Conservation (phyloP, 2,797 vertebrate species). For the Falco columbarius region DNA sequence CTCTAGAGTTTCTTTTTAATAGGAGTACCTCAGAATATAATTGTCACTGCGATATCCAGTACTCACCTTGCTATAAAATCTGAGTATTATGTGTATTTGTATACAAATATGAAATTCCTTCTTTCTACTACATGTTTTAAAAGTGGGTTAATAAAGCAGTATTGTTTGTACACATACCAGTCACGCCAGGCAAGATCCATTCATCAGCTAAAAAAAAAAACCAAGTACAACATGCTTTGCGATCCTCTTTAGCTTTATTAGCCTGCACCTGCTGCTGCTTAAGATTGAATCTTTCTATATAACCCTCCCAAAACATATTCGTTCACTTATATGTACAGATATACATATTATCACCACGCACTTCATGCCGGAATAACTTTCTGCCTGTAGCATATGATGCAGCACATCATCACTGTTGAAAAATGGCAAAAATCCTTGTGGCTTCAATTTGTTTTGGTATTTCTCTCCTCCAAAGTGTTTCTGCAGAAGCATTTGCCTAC, state of each 20-base stretch:
- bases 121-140: neutral
- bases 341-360: neutral
- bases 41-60: neutral
- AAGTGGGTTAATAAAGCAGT: neutral
- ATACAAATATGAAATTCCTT: accelerated
- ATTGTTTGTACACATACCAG: neutral
- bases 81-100: neutral
- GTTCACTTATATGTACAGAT: neutral
- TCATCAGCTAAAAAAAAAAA: neutral
- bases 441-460: accelerated
- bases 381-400: neutral
- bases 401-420: neutral
- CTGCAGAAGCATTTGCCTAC: neutral
- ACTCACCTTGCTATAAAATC: neutral
- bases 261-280: neutral
- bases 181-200: neutral
- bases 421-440: neutral
- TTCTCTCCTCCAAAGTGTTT: neutral
- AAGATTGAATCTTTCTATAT: no score
- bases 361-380: neutral
- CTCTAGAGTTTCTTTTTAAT: neutral
- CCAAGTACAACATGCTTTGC: neutral
- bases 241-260: neutral
- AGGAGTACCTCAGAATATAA: neutral
- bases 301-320: neutral